These are phyloP conservation scores for Odontamblyopus rebecca DNA, from an alignment of 2,797 vertebrate species.

Conservation along the genomic window DNA sequence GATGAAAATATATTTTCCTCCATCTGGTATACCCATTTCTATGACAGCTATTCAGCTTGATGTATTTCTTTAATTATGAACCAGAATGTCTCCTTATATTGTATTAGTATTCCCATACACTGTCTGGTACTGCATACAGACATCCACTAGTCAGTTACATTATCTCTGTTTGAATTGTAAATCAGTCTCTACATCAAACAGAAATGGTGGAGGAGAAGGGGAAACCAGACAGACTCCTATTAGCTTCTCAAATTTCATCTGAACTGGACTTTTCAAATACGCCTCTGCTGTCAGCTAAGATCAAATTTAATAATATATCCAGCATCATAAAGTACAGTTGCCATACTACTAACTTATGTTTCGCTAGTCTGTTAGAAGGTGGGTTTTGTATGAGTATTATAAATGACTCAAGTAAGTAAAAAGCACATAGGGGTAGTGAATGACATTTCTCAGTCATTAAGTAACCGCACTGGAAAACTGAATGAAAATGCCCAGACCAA, in stretches of 20 bases:
- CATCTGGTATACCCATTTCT: not conserved
- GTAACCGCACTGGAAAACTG: not conserved
- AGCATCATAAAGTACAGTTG: not conserved
- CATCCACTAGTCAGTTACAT: slow-evolving; percentile 11
- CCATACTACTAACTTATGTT: not conserved
- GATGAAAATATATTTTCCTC: not conserved
- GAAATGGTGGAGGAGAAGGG: slow-evolving; percentile 3
- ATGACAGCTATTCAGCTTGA: not conserved
- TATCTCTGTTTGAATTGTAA: slow-evolving; percentile 30
- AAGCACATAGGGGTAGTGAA: not conserved
- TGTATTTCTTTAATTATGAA: not conserved
- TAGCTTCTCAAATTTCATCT: slow-evolving; percentile 37
- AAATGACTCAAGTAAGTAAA: too few species aligned
- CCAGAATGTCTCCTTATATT: not conserved
- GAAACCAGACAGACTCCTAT: slow-evolving; percentile 22
- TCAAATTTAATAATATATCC: not conserved
- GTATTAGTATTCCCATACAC: slow-evolving; percentile 1
- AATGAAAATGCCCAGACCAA: too few species aligned
- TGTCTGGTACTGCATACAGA: slow-evolving; percentile 6
- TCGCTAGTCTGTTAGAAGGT: not conserved
- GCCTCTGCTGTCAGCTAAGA: not conserved
- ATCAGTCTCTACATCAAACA: slow-evolving; percentile 31
- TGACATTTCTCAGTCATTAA: not conserved
- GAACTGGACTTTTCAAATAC: slow-evolving; percentile 1
- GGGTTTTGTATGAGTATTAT: too few species aligned